Base-by-base conservation (phyloP, 2,888 invertebrate genomes). In the Amphipyra tragopoginis region DNA sequence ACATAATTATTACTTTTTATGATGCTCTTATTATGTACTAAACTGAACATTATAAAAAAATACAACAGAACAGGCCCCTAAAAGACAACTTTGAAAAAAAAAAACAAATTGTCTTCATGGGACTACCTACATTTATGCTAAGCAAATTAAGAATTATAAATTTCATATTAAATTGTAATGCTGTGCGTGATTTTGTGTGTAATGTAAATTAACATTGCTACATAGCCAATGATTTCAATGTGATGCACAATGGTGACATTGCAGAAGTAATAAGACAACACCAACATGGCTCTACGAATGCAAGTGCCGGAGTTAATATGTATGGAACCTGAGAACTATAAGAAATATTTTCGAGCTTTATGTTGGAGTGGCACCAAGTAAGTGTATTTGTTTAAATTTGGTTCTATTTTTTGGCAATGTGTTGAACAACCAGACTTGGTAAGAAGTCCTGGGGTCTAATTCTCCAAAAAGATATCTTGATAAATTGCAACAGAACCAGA, bases 271-370 rank as follows among this genome's bases (percentile, higher is more conserved):
- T 65, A 54, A 52, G 48, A 52, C 52, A 21, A 36, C 15, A 56
- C 48, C 63, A 86, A 26, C 61, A 90, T 91, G 89, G 85, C 87
- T 61, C 75, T 82, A 55, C 87, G 79, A 68, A 86, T 88, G 77
- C 87, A 86, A 74, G 84, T 87, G 53, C 90, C 92, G 0, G 94
- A 94, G 80, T 71, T 93, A 63, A 84, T 84, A 83, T 93, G 91
- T 64, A 87, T 94, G 93, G 93, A 93, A 59, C 91, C 93, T n/a
- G 93, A 93, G 34, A 92, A 93, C 66, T 94, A 93, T 65, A 83
- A 86, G 50, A 91, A 91, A 63, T 91, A 86, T 72, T 94, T 94
- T 69, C 84, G 90, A 8, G 83, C 89, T 14, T 75, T 94, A 43
- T 93, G 93, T 73, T 94, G 94, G 94, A 92, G 88, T 77, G 90